Base-by-base conservation (phyloP, 2,888 invertebrate genomes). In the Linnaemya vulpina region DNA sequence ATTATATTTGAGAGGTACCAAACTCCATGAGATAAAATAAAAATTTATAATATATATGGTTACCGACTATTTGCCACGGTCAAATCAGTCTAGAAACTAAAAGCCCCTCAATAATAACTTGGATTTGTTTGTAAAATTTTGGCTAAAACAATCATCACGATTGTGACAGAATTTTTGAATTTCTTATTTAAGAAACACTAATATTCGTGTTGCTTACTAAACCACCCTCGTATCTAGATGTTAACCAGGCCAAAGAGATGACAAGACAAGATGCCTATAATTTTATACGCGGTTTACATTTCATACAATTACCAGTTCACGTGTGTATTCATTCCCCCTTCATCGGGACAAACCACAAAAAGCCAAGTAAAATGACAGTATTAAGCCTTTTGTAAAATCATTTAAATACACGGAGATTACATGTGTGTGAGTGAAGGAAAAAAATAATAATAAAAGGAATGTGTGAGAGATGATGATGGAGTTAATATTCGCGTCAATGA, bases 371-470 rank as follows among this genome's bases (percentile, higher is more conserved):
- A 75, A 85, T 79, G 43, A 79, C 65, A 82, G 65, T 65, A 78
- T 70, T 79, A 82, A 85, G 75, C 71, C 71, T 82, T 84, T 85
- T 78, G 74, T 79, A 67, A 74, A 82, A 70, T 82, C 71, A 82
- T 79, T 82, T 85, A 75, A 79, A 82, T 75, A 76, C 83, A 70
- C 30, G 35, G 10, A 76, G 76, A 84, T 80, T 80, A 84, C 67
- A 75, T 35, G 65, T 20, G 46, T 51, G 46, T 49, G 49, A 58
- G 55, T 60, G 38, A 68, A 40, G 55, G 22, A 10, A 25, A 60
- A 40, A 58, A 68, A 7, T 5, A 55, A 9, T 13, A 40, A 11
- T 40, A 40, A 40, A 55, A 20, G 13, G 46, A 35, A 58, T 76
- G 22, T 49, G 22, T 20, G 30, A 63, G 9, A n/a, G n/a, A n/a